A percentile compares a stretch with the other conserved stretches of the same genome.
These are phyloP conservation scores for Mallotus villosus DNA, from an alignment of 2,797 vertebrate species.

Conservation along the genomic window DNA sequence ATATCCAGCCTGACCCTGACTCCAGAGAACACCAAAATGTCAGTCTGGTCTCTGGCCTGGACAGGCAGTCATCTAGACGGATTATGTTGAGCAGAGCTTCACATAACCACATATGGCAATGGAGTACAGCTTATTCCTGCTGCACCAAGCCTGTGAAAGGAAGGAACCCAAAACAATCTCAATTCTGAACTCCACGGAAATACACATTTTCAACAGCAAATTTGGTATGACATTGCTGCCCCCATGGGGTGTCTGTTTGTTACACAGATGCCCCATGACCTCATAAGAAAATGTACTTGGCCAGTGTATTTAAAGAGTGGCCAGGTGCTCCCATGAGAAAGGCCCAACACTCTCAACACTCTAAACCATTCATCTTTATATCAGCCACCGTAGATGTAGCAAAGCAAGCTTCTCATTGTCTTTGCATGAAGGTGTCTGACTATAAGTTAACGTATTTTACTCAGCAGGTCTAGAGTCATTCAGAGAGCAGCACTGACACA, in stretches of 20 bases:
- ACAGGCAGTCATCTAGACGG: constrained; percentile 7
- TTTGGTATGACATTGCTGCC: not conserved
- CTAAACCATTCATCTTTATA: not conserved
- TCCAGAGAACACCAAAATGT: not conserved
- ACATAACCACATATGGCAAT: too few relatives aligned
- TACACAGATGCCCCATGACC: constrained; percentile 47
- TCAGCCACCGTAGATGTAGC: not conserved
- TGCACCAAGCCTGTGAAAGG: too few relatives aligned
- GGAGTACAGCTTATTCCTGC: too few relatives aligned
- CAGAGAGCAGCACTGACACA: not conserved
- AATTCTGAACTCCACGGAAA: not conserved
- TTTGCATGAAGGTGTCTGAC: too few relatives aligned
- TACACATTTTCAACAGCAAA: too few relatives aligned
- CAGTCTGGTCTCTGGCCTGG: constrained; percentile 11
- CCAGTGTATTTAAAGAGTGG: constrained; percentile 41
- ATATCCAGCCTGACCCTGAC: not conserved
- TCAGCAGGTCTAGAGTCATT: not conserved
- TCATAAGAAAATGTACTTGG: constrained; percentile 49
- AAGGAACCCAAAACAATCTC: not conserved
- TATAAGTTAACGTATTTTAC: not conserved
- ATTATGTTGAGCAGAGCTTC: not conserved
- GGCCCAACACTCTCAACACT: not conserved
- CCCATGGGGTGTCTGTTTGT: constrained; percentile 29
- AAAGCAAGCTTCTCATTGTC: too few relatives aligned
- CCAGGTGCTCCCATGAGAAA: constrained; percentile 11